These are phyloP conservation scores for Linnaemya tessellans DNA, from an alignment of 2,888 invertebrate species.

Conservation along the genomic window DNA sequence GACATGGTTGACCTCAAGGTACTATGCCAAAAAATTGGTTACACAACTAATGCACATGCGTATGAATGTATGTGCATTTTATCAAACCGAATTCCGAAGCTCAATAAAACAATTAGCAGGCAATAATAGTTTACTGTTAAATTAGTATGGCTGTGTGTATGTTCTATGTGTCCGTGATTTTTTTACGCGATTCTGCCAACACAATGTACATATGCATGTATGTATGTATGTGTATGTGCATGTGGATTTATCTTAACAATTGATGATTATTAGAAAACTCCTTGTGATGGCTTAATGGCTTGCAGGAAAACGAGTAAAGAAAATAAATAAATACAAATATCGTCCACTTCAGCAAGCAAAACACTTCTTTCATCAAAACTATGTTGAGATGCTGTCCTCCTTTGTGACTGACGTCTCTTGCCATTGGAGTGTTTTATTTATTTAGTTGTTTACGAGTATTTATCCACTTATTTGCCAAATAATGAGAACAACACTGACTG, in stretches of 20 bases:
- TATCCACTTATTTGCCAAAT: slow-evolving; percentile 64
- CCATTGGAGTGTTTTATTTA: slow-evolving; percentile 59
- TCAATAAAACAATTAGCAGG: too few species aligned
- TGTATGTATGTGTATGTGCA: neutral
- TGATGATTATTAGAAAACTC: slow-evolving; percentile 26
- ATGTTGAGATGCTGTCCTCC: neutral
- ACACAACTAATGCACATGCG: too few species aligned
- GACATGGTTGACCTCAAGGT: too few species aligned
- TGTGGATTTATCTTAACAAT: slow-evolving; percentile 33
- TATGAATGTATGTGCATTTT: too few species aligned
- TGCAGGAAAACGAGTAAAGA: neutral
- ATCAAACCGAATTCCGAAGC: too few species aligned
- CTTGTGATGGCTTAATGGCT: neutral
- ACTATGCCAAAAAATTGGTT: too few species aligned
- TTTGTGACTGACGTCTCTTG: slow-evolving; percentile 30
- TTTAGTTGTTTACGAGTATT: slow-evolving; percentile 41
- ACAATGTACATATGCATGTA: neutral
- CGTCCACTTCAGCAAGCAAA: slow-evolving; percentile 46
- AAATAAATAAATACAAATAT: slow-evolving; percentile 39
- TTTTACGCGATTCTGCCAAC: neutral
- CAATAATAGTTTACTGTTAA: neutral
- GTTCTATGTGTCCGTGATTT: too few species aligned
- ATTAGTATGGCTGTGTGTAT: neutral
- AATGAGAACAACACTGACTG: slow-evolving; percentile 48
- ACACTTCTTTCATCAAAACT: slow-evolving; percentile 20